phyloP scores from a whole-genome alignment of 2,113 vertebrate genomes.

The Butorides virescens region DNA sequence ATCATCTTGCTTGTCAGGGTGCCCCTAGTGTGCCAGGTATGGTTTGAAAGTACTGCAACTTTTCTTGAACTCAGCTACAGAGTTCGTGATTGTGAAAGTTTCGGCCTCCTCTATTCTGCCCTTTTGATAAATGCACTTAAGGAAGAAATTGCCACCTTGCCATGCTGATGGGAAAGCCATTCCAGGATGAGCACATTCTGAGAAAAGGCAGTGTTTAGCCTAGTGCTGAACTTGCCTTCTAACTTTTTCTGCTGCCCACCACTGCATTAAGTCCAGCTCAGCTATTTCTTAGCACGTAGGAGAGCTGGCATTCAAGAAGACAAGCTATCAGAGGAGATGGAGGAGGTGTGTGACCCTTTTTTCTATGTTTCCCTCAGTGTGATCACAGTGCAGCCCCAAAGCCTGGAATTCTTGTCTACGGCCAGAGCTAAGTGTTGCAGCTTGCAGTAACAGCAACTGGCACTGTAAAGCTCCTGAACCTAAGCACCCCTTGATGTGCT shows the following conservation, averaged over 20 bases:
- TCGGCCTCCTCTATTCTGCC: not conserved
- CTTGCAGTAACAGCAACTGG: not conserved
- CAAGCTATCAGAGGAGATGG: not conserved
- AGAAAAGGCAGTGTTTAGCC: not conserved
- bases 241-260: not conserved
- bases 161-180: not conserved
- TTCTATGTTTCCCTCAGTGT: not conserved
- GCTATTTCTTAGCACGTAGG: not conserved
- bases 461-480: not conserved
- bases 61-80: not conserved
- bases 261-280: not conserved
- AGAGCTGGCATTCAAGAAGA: not conserved
- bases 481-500: not conserved
- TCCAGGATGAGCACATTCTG: not conserved
- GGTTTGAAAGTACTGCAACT: not conserved
- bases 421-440: not conserved
- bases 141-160: not conserved
- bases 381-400: not conserved
- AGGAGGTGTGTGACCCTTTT: not conserved
- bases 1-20: not conserved
- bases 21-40: not conserved
- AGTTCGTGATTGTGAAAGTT: not conserved
- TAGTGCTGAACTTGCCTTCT: not conserved
- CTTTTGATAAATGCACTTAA: not conserved
- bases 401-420: not conserved